Conservation (phyloP, 2,113 vertebrate species). For the Vanacampus margaritifer region DNA sequence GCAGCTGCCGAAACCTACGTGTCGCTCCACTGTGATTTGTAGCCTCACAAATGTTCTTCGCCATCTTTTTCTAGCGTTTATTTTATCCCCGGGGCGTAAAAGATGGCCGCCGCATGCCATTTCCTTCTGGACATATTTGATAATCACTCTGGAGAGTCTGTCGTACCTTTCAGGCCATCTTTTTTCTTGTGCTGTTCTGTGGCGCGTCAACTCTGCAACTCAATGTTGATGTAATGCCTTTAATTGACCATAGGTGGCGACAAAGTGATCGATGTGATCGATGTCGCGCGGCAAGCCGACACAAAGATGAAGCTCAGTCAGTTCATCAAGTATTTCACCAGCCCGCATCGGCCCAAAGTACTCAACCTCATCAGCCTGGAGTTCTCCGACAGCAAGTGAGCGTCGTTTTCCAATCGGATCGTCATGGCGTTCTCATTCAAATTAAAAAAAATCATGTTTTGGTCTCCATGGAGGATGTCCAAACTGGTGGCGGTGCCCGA, state of each 20-base stretch:
- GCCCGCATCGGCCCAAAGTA: constrained; percentile 87
- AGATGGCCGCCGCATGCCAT: neutral
- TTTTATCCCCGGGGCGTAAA: neutral
- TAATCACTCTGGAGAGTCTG: constrained; percentile 20
- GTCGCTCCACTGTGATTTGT: constrained; percentile 58
- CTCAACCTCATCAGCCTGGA: constrained; percentile 99
- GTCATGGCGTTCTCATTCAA: too few species aligned
- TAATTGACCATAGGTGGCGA: constrained; percentile 78
- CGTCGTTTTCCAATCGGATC: neutral
- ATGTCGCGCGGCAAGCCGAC: constrained; percentile 97
- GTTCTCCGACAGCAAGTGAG: constrained; percentile 97
- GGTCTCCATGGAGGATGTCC: constrained; percentile 81
- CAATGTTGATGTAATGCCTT: neutral
- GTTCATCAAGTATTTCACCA: constrained; percentile 93
- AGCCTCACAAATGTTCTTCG: constrained; percentile 42
- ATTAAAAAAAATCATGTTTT: neutral
- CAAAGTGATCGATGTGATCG: constrained; percentile 97
- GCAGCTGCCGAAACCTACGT: constrained; percentile 63
- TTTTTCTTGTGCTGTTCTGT: too few species aligned
- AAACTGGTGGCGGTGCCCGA: constrained; percentile 93
- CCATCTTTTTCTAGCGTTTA: constrained; percentile 7
- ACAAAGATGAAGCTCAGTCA: constrained; percentile 97
- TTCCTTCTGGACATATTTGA: constrained; percentile 45
- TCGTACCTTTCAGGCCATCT: constrained; percentile 13
- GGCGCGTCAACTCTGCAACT: neutral